Evolutionary conservation across 2,888 invertebrate genomes (phyloP), one percentile per base, ranked within the genome.

Genomic region (Fragum fragum): DNA sequence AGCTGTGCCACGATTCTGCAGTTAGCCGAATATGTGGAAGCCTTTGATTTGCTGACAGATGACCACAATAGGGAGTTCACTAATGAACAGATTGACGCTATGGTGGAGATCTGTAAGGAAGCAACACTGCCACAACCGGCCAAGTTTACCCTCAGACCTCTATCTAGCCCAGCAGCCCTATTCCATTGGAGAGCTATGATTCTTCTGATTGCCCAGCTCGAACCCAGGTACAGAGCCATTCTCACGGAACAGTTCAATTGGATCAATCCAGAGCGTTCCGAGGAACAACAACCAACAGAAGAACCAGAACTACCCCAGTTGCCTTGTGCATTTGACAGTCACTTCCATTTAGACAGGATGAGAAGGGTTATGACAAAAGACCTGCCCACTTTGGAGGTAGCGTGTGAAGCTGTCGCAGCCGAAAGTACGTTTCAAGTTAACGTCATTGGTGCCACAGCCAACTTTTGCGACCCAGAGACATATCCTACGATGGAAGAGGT

Each of bases 261-360:
- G 57, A 23, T 14, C 26, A 23, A 57, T 21, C 21, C 57, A 2
- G 57, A 57, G 2, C 11, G 2, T 26, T 26, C 23, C 14, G 26
- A 26, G 26, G 23, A n/a, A 11, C 9, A 57, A n/a, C 14, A 3
- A 14, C 7, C 16, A n/a, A 47, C n/a, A n/a, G 47, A 47, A n/a
- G 47, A 47, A n/a, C n/a, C 47, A 47, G 14, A 14, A 47, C 18
- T 47, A 18, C 47, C 47, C 47, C 7, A 14, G 23, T 26, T 57
- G 11, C 57, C 57, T 57, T 11, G 23, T 11, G 57, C 57, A 57
- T 57, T 57, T 57, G 57, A 57, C 26, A 57, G 57, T 26, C 57
- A 57, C 26, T 57, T 57, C 26, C 26, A 57, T 57, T 57, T 21
- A n/a, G 57, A 57, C 26, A 57, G 57, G 26, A 57, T 47, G 47